These are phyloP conservation scores for Sebastes diaconus DNA, from an alignment of 2,797 vertebrate genomes.

Conservation along the genomic window DNA sequence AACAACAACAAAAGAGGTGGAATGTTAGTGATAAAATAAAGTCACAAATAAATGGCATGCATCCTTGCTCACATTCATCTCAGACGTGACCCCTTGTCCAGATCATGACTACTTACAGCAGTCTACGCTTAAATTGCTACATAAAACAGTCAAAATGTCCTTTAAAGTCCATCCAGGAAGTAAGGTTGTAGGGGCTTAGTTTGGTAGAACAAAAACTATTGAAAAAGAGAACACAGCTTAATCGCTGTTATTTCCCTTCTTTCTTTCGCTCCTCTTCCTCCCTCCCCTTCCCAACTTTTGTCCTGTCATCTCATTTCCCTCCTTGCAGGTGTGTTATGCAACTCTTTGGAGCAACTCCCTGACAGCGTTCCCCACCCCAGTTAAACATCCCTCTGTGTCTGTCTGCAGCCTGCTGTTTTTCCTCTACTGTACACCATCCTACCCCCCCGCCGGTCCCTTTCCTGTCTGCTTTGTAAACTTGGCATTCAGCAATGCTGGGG, in stretches of 20 bases:
- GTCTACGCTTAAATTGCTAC: not conserved
- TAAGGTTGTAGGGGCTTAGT: not conserved
- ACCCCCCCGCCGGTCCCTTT: conserved; percentile 7
- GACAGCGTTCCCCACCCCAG: conserved; percentile 4
- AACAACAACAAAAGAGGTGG: conserved; percentile 11
- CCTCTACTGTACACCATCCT: conserved; percentile 17
- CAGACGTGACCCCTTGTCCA: not conserved
- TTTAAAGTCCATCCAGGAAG: not conserved
- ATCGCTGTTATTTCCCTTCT: not conserved
- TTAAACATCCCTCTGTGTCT: conserved; percentile 15
- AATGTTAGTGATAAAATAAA: conserved; percentile 20
- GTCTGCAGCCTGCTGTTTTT: conserved; percentile 36
- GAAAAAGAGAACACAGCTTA: not conserved
- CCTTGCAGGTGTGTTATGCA: conserved; percentile 59
- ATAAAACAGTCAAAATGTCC: not conserved
- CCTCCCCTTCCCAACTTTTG: not conserved
- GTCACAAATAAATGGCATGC: not conserved
- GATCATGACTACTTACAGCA: not conserved
- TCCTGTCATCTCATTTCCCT: conserved; percentile 15
- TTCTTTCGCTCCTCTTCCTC: not conserved
- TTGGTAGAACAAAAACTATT: conserved; percentile 2
- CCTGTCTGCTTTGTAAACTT: conserved; percentile 36
- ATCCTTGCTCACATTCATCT: not conserved
- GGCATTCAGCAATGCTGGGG: not conserved
- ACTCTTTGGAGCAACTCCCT: conserved; percentile 28